These are phyloP conservation scores for Lepisosteus oculatus DNA, from an alignment of 2,113 vertebrate genomes.

Conservation along the genomic window DNA sequence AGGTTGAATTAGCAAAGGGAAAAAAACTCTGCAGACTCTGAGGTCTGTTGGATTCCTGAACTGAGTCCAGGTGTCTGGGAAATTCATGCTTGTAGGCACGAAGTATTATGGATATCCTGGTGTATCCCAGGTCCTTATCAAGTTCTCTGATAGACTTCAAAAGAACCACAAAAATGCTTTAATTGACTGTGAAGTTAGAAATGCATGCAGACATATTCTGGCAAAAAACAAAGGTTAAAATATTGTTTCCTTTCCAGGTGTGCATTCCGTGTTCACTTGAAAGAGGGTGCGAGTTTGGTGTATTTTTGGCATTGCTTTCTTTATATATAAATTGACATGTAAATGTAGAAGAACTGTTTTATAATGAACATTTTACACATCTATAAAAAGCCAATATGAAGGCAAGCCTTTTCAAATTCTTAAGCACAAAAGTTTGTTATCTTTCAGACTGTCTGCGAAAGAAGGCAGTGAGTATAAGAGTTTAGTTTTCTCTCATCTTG, in stretches of 20 bases:
- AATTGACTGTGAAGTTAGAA: background rate
- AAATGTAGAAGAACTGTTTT: too few relatives aligned
- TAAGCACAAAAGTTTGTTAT: too few relatives aligned
- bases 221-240: background rate
- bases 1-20: background rate
- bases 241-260: slow-evolving; percentile 5
- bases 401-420: too few relatives aligned
- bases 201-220: background rate
- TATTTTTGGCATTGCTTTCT: too few relatives aligned
- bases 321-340: too few relatives aligned
- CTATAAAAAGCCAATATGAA: too few relatives aligned
- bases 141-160: background rate
- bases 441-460: too few relatives aligned
- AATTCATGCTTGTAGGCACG: background rate
- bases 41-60: background rate
- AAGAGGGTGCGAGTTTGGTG: background rate
- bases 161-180: background rate
- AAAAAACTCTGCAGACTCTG: background rate
- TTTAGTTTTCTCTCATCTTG: too few relatives aligned
- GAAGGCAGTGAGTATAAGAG: too few relatives aligned
- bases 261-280: background rate
- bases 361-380: too few relatives aligned
- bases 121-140: background rate
- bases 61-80: background rate
- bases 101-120: background rate